Conservation (phyloP, 2,797 vertebrate genomes). For the Gymnopithys bicolor region DNA sequence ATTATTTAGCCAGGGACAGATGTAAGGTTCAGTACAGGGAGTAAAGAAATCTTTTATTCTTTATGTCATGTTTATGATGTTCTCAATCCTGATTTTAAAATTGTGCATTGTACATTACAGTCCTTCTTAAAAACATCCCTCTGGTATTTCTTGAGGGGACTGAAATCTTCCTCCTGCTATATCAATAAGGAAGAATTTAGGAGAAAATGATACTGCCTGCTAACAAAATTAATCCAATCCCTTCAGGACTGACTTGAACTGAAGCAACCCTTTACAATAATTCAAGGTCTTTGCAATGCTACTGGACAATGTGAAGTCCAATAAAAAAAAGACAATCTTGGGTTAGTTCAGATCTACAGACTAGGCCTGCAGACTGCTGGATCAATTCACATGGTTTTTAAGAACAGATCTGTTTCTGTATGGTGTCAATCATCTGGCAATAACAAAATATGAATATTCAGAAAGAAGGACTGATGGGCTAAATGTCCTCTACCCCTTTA, state of each 20-base stretch:
- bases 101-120: not conserved
- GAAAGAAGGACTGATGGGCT: constrained; percentile 33
- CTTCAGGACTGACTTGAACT: not conserved
- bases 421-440: not conserved
- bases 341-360: not conserved
- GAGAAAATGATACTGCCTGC: not conserved
- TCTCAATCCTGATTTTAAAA: constrained; percentile 1
- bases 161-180: not conserved
- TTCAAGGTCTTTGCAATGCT: constrained; percentile 23
- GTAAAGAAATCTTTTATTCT: not conserved
- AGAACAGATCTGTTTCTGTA: not conserved
- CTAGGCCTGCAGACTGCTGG: not conserved
- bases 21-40: not conserved
- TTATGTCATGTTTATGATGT: not conserved
- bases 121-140: not conserved
- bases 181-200: not conserved
- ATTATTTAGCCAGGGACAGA: not conserved
- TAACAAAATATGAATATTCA: not conserved
- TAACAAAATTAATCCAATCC: constrained; percentile 45
- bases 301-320: not conserved
- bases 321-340: not conserved
- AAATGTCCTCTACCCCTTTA: constrained; percentile 66
- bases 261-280: not conserved
- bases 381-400: not conserved
- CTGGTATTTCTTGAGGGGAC: not conserved